phyloP scores from a whole-genome alignment of 2,113 vertebrate genomes.

The Synodontis membranacea region DNA sequence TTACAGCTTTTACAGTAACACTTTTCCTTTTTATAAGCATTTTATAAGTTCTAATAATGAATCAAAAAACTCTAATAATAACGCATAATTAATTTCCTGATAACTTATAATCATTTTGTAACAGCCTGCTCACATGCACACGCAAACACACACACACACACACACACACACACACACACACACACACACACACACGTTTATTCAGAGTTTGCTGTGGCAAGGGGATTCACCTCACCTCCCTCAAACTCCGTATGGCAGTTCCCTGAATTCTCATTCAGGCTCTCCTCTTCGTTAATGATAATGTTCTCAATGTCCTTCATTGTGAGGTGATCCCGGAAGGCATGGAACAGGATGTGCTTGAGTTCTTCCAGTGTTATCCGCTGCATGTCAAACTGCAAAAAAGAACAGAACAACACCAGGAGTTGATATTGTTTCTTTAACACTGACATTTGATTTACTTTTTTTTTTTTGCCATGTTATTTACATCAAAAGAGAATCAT shows the following conservation, averaged over 20 bases:
- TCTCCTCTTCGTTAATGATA: constrained; percentile 98
- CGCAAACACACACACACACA: neutral
- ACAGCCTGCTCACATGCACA: neutral
- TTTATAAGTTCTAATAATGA: neutral
- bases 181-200: neutral
- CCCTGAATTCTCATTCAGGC: constrained; percentile 92
- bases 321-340: constrained; percentile 95
- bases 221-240: constrained; percentile 73
- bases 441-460: no score
- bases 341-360: constrained; percentile 97
- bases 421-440: no score
- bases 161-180: neutral
- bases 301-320: constrained; percentile 99
- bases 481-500: neutral
- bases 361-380: constrained; percentile 95
- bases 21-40: no score
- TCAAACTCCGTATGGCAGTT: constrained; percentile 97
- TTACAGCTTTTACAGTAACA: neutral
- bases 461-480: neutral
- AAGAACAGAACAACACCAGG: neutral
- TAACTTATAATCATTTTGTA: neutral
- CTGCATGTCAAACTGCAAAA: constrained; percentile 95
- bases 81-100: neutral
- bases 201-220: neutral
- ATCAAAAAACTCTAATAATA: neutral